A percentile compares a stretch with the other conserved stretches of the same genome.
phyloP scores from a whole-genome alignment of 2,888 invertebrate species.

The Acronicta aceris region DNA sequence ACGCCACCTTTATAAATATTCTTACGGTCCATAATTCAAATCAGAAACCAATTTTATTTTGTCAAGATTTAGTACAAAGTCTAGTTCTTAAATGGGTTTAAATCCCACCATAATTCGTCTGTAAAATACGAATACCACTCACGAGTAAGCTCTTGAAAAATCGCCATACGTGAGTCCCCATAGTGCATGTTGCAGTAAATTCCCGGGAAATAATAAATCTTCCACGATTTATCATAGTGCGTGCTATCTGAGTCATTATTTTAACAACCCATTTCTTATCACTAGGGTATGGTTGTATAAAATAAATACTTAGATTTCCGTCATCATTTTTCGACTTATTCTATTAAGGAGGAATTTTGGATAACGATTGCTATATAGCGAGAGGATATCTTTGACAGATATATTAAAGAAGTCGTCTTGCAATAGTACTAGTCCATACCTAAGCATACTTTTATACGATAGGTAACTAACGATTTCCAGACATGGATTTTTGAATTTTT shows the following conservation, averaged over 20 bases:
- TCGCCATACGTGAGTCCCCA: conserved; percentile 42
- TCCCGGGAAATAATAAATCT: conserved; percentile 38
- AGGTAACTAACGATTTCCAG: too few species aligned
- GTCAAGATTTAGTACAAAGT: conserved; percentile 6
- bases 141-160: conserved; percentile 47
- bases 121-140: conserved; percentile 39
- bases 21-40: too few species aligned
- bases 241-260: conserved; percentile 38
- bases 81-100: conserved; percentile 24
- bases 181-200: conserved; percentile 51
- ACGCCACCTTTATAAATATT: too few species aligned
- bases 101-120: conserved; percentile 45
- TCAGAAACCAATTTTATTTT: conserved; percentile 5
- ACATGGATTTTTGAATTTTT: too few species aligned
- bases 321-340: neutral
- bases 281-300: neutral
- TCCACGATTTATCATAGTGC: conserved; percentile 28
- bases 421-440: too few species aligned
- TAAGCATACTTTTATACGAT: too few species aligned
- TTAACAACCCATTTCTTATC: conserved; percentile 12
- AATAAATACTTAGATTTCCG: conserved; percentile 9
- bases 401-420: too few species aligned
- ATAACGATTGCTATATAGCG: too few species aligned
- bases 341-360: too few species aligned
- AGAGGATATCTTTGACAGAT: too few species aligned